Evolutionary conservation across 2,888 invertebrate genomes (phyloP), one percentile per base, ranked within the genome.

Genomic region (Epirrhoe tristata): DNA sequence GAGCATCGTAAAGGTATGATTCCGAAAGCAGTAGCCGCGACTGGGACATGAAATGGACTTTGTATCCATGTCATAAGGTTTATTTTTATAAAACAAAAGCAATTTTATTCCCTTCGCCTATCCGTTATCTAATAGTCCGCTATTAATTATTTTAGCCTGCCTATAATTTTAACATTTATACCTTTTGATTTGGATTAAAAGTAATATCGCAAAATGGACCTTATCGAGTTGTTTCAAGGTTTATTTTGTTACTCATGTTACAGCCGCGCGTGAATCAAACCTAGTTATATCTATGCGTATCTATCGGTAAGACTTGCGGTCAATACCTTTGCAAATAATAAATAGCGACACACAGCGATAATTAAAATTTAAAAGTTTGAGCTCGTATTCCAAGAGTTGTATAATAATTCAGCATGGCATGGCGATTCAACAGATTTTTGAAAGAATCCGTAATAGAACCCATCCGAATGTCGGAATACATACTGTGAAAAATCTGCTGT

Each of bases 211-310:
- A 43, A 43, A 12, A 34, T 32, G 14, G 32, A 6, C 53, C 1
- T 34, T 53, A 54, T 54, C 16, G 6, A 16, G 0, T n/a, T 16
- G 36, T 16, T 6, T 14, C 16, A 17, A 39, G 54, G 34, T 53
- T 53, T 6, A 53, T 34, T 53, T 14, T 14, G 12, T 1, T 6
- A 14, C 14, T 6, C 12, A 43, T 43, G 39, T 43, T 34, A 34
- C 36, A 16, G 54, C 36, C 31, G 10, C 5, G 24, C 24, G 43
- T 12, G 2, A 57, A 31, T 56, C n/a, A 50, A 58, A 5, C 48
- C n/a, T 14, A 52, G 31, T 17, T 63, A 39, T 55, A 67, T 58
- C 51, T 63, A 55, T 63, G 54, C 51, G 52, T 57, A 63, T 43
- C 32, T 24, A 50, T 46, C 8, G 46, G 53, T 50, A 51, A 34